These are phyloP conservation scores for Ornithoptera priamus DNA, from an alignment of 2,888 invertebrate genomes.

Conservation along the genomic window DNA sequence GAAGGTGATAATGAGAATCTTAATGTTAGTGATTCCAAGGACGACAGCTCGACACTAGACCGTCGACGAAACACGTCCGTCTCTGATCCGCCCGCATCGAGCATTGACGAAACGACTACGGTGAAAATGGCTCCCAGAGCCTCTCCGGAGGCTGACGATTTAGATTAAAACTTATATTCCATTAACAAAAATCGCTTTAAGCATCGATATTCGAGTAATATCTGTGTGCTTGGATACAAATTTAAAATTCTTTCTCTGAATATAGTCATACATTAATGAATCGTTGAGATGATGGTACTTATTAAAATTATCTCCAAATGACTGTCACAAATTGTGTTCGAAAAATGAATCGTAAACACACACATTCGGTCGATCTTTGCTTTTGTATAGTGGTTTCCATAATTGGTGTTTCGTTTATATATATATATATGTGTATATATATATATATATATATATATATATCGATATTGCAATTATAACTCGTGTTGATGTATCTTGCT, in stretches of 20 bases:
- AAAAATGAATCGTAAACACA: neutral
- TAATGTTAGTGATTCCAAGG: slow-evolving; percentile 39
- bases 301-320: slow-evolving; percentile 5
- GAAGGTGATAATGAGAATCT: slow-evolving; percentile 39
- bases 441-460: neutral
- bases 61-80: slow-evolving; percentile 59
- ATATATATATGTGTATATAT: too few species aligned
- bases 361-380: slow-evolving; percentile 3
- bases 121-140: slow-evolving; percentile 52
- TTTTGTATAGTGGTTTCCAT: neutral
- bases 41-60: slow-evolving; percentile 57
- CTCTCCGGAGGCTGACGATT: slow-evolving; percentile 62
- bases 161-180: slow-evolving; percentile 48
- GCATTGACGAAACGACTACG: slow-evolving; percentile 33
- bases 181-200: slow-evolving; percentile 27
- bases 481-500: slow-evolving; percentile 1
- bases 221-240: slow-evolving; percentile 2
- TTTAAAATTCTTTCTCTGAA: slow-evolving; percentile 18
- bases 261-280: slow-evolving; percentile 11
- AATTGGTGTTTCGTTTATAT: slow-evolving; percentile 3
- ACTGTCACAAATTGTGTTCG: slow-evolving; percentile 6
- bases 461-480: slow-evolving; percentile 3
- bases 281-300: slow-evolving; percentile 19
- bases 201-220: slow-evolving; percentile 4
- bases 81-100: slow-evolving; percentile 45